Conservation (phyloP, 2,797 vertebrate species). For the Molothrus ater region DNA sequence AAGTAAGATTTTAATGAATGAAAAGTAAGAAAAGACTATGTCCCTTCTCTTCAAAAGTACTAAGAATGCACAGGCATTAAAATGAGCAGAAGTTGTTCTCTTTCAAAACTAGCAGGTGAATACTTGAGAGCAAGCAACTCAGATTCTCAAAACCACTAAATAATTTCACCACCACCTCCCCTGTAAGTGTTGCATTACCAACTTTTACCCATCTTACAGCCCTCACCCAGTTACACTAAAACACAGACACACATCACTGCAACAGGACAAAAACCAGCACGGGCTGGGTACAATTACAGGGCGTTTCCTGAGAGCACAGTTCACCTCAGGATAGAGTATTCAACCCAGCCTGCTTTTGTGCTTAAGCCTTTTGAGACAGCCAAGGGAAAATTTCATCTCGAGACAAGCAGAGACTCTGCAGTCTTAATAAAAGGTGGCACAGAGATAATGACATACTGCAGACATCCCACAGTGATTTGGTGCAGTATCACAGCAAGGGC, state of each 20-base stretch:
- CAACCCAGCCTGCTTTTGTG: not conserved
- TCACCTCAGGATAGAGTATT: not conserved
- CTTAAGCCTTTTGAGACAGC: not conserved
- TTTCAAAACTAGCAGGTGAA: not conserved
- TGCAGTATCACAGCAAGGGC: not conserved
- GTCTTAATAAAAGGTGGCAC: not conserved
- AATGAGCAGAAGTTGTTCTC: not conserved
- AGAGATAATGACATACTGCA: not conserved
- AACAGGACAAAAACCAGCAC: not conserved
- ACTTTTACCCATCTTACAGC: not conserved
- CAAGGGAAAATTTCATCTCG: not conserved
- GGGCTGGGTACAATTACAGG: not conserved
- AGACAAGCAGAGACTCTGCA: not conserved
- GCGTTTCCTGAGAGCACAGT: not conserved
- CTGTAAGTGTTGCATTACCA: rapidly evolving
- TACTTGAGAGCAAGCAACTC: not conserved
- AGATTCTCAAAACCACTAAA: not conserved
- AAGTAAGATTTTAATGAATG: not conserved
- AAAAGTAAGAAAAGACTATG: not conserved
- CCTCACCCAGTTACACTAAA: not conserved
- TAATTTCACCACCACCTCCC: not conserved
- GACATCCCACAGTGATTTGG: not conserved
- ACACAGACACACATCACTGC: not conserved
- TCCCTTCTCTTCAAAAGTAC: not conserved
- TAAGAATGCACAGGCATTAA: not conserved